Evolutionary conservation across 2,888 invertebrate species (phyloP), one percentile per base, ranked within the genome.

Genomic region (Plemyria rubiginata): DNA sequence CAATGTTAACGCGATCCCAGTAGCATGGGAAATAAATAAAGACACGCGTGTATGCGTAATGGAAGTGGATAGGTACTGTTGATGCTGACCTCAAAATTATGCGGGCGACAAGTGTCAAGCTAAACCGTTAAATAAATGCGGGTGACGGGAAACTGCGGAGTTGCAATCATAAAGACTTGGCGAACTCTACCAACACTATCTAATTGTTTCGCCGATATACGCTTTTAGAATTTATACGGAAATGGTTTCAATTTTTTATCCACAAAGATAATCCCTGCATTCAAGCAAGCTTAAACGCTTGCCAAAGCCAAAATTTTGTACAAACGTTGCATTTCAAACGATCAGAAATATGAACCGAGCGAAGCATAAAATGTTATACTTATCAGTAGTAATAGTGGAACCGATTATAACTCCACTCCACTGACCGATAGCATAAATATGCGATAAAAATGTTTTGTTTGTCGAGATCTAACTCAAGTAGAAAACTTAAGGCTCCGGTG

Each of bases 361-460:
- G 49, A 53, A 55, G 58, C 51, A 54, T 4, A 67, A 67, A 49
- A 67, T 65, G 71, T 72, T 55, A 67, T 43, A 43, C 15, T 45
- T 45, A 45, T 48, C 65, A 71, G 72, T 71, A 70, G 74, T 79
- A 79, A 81, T 76, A 76, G 67, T 65, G 61, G 63, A 68, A 75
- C 71, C 73, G 76, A 81, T 84, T 80, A 81, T 72, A 60, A 75
- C 73, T 70, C 71, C 65, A 70, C 62, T 70, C 70, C 63, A 70
- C 60, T 68, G 68, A 49, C 60, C 68, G 81, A 82, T 83, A 83
- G 81, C 70, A 65, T 53, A 72, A 76, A 74, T 70, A 81, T 75
- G 74, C 72, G 81, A 84, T 80, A 82, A 67, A 68, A 70, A 73
- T 72, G 71, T 73, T 76, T 72, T 72, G 67, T 66, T 66, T 50